Percentiles rank a stretch among this genome's conserved stretches.
Conservation (phyloP, 2,113 vertebrate genomes). For the Podocnemis expansa region DNA sequence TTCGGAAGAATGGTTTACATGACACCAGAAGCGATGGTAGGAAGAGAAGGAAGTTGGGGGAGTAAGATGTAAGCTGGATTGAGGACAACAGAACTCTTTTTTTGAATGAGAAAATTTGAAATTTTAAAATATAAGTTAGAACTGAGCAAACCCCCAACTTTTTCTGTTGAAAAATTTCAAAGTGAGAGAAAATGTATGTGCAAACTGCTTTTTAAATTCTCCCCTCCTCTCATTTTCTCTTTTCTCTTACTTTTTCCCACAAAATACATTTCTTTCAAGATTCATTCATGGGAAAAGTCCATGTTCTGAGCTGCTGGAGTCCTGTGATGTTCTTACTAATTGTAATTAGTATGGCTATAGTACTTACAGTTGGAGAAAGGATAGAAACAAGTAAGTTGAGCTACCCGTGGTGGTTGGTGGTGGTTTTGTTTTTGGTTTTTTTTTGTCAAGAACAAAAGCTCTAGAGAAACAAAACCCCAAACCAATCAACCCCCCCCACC, state of each 20-base stretch:
- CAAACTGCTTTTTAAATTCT: not conserved
- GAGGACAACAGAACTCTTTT: not conserved
- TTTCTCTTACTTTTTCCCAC: not conserved
- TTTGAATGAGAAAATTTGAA: not conserved
- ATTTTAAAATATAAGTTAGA: not conserved
- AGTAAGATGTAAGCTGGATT: not conserved
- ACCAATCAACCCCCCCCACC: too few relatives aligned
- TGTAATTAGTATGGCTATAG: not conserved
- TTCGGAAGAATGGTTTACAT: slow-evolving; percentile 19
- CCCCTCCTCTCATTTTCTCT: not conserved
- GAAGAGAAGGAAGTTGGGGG: not conserved
- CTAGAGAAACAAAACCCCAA: too few relatives aligned
- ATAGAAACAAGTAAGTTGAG: not conserved
- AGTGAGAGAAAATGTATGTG: not conserved
- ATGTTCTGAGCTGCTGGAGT: too few relatives aligned
- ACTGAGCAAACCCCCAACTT: not conserved
- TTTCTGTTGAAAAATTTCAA: not conserved
- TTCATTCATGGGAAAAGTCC: not conserved
- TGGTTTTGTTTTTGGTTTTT: too few relatives aligned
- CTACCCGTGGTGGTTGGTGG: too few relatives aligned
- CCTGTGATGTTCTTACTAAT: not conserved
- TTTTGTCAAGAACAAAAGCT: too few relatives aligned
- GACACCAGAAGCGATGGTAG: slow-evolving; percentile 10
- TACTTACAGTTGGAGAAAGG: not conserved
- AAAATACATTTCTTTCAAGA: not conserved